phyloP scores from a whole-genome alignment of 1,140 invertebrate genomes.

The Aphaenogaster ashmeadi region DNA sequence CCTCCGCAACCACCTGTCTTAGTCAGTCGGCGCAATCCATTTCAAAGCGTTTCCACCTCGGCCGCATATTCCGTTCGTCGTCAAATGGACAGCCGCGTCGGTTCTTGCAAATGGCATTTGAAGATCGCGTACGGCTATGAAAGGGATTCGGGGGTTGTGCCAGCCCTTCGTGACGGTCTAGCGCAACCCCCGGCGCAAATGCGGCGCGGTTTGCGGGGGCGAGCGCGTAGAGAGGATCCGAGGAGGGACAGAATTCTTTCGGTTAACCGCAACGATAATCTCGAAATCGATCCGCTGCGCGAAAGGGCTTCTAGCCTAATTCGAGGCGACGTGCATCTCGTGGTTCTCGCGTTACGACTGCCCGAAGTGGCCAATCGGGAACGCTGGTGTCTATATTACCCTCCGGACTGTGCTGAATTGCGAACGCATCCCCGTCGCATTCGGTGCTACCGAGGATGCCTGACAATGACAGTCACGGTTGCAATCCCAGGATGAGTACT shows the following conservation, averaged over 20 bases:
- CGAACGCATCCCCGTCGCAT: conserved; percentile 27
- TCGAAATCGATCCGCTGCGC: conserved; percentile 63
- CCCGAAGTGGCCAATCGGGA: conserved; percentile 47
- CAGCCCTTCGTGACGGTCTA: conserved; percentile 35
- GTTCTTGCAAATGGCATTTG: conserved; percentile 65
- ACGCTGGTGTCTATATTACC: conserved; percentile 42
- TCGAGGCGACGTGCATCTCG: conserved; percentile 27
- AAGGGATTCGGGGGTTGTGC: conserved; percentile 61
- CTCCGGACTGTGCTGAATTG: conserved; percentile 42
- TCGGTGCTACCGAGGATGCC: conserved; percentile 32
- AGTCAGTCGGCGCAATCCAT: conserved; percentile 23
- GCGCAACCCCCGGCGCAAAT: conserved; percentile 28
- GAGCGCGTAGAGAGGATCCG: neutral
- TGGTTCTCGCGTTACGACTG: conserved; percentile 46
- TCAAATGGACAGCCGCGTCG: conserved; percentile 50
- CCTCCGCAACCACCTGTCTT: conserved; percentile 26
- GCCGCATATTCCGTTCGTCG: conserved; percentile 34
- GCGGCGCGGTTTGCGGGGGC: conserved; percentile 16
- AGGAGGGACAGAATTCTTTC: conserved; percentile 63
- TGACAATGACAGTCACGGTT: conserved; percentile 28
- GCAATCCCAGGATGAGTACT: conserved; percentile 25
- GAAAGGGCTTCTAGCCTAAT: conserved; percentile 42
- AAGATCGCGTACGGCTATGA: conserved; percentile 64
- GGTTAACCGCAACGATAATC: conserved; percentile 72
- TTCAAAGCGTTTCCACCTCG: conserved; percentile 26